Conservation (phyloP, 2,113 vertebrate species). For the Macrotis lagotis region DNA sequence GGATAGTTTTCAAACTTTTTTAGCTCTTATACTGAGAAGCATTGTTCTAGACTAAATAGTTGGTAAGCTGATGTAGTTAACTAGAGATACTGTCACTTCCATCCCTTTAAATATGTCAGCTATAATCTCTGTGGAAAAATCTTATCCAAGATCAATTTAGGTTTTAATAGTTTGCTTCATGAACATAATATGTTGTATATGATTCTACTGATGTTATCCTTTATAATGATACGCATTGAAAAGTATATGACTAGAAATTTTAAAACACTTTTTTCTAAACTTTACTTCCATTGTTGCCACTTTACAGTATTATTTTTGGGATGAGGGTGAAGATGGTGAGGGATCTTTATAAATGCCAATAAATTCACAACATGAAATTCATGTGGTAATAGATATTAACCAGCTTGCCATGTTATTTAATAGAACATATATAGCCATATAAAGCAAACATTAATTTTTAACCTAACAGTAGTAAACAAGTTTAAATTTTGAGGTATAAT, state of each 20-base stretch:
- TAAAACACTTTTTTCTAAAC: not conserved
- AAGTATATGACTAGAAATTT: not conserved
- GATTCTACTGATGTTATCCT: not conserved
- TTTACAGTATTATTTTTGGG: not conserved
- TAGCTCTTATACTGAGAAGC: constrained; percentile 9
- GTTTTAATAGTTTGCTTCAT: not conserved
- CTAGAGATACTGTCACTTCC: not conserved
- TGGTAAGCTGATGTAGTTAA: not conserved
- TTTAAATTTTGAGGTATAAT: not conserved
- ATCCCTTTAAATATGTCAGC: not conserved
- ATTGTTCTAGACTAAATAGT: constrained; percentile 27
- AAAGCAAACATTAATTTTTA: constrained; percentile 17
- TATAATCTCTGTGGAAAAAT: not conserved
- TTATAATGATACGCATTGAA: not conserved
- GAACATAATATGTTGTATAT: not conserved
- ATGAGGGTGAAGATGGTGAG: not conserved
- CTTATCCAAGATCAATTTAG: not conserved
- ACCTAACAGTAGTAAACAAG: not conserved
- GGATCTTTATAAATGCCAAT: not conserved
- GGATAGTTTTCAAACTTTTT: not conserved
- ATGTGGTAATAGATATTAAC: not conserved
- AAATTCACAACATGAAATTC: not conserved
- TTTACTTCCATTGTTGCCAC: not conserved
- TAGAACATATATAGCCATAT: constrained; percentile 1
- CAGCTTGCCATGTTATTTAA: not conserved